Evolutionary conservation across 2,113 vertebrate species (phyloP).

Genomic region (Caloenas nicobarica): DNA sequence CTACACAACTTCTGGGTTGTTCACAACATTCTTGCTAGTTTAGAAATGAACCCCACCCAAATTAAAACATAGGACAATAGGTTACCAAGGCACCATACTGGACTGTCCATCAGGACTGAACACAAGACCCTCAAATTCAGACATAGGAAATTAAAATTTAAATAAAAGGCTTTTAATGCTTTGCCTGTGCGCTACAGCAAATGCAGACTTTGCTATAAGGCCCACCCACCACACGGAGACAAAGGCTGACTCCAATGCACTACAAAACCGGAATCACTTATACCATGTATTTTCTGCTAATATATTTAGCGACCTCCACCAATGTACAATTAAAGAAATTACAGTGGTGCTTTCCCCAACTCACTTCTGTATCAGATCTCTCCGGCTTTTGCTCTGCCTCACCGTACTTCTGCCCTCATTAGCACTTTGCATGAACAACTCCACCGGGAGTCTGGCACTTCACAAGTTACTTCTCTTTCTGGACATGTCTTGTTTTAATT

Average conservation of each 20-base stretch:
- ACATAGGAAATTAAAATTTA: neutral
- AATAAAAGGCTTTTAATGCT: neutral
- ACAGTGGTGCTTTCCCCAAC: neutral
- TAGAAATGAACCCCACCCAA: neutral
- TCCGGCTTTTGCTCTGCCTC: neutral
- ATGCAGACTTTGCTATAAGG: neutral
- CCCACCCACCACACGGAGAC: neutral
- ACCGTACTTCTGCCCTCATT: neutral
- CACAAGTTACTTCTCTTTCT: neutral
- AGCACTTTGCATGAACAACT: neutral
- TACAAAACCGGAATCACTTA: neutral
- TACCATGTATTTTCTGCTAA: neutral
- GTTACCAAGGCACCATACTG: neutral
- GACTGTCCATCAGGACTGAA: neutral
- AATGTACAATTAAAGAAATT: neutral
- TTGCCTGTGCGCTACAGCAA: neutral
- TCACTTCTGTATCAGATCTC: neutral
- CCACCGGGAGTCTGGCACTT: neutral
- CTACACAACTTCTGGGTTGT: neutral
- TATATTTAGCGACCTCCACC: neutral
- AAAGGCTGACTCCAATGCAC: neutral
- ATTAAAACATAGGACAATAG: rapidly evolving
- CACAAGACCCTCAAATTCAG: neutral
- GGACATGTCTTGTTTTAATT: neutral
- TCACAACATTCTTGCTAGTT: neutral